Evolutionary conservation across 2,113 vertebrate species (phyloP).

Genomic region (Mustela nigripes): DNA sequence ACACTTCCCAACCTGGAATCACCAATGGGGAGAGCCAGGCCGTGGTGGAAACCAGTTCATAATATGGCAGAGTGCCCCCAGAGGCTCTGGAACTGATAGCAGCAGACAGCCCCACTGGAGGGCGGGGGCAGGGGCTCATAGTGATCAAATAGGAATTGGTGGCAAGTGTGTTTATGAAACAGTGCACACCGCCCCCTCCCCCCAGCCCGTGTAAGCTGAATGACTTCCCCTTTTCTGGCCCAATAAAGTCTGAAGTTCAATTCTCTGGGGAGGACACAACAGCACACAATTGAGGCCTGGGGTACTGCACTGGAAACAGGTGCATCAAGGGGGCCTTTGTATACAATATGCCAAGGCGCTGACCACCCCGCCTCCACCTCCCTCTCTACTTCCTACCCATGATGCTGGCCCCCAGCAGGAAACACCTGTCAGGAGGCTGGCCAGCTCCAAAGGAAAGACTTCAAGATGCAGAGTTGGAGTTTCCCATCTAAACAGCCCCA

Average conservation of each 20-base stretch:
- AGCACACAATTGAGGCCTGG: neutral
- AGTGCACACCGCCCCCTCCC: neutral
- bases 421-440: neutral
- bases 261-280: neutral
- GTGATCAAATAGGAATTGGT: neutral
- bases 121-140: neutral
- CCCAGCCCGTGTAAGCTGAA: neutral
- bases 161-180: neutral
- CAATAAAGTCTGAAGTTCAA: neutral
- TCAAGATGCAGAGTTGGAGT: neutral
- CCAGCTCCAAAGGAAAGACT: neutral
- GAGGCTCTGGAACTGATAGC: neutral
- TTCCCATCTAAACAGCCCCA: neutral
- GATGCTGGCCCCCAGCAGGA: too few relatives aligned
- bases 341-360: neutral
- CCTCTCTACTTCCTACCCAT: neutral
- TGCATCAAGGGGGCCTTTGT: neutral
- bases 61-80: neutral
- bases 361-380: neutral
- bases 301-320: neutral
- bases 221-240: neutral
- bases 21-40: neutral
- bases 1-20: neutral
- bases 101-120: neutral
- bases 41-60: neutral